phyloP scores from a whole-genome alignment of 2,113 vertebrate genomes.

The Cynocephalus volans region DNA sequence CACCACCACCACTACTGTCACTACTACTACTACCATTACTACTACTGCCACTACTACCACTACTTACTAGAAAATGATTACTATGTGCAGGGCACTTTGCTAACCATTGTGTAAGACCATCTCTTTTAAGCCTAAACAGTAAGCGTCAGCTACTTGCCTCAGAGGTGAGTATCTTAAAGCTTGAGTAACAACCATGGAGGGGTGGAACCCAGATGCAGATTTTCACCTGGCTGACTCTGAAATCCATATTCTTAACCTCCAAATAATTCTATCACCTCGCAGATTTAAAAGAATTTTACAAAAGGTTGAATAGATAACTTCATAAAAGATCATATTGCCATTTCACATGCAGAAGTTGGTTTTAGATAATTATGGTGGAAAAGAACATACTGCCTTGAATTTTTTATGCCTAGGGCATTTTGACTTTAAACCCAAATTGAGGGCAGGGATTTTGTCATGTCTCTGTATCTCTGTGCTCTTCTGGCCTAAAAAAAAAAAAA shows the following conservation, averaged over 20 bases:
- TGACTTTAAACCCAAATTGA: background rate
- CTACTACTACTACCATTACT: background rate
- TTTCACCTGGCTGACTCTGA: background rate
- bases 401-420: background rate
- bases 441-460: rapidly evolving
- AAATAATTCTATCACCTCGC: background rate
- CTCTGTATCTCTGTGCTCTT: background rate
- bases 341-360: background rate
- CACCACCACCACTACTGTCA: background rate
- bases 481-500: background rate
- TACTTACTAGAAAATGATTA: background rate
- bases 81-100: no score
- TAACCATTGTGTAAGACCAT: rapidly evolving
- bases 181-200: background rate
- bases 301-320: background rate
- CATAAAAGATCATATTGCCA: background rate
- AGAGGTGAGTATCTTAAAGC: background rate
- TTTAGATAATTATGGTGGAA: background rate
- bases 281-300: background rate
- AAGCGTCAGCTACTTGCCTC: no score
- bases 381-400: background rate
- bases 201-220: rapidly evolving
- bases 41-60: no score
- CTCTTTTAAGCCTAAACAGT: background rate
- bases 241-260: background rate